These are phyloP conservation scores for Halocaridina rubra DNA, from an alignment of 2,888 invertebrate genomes.

Conservation along the genomic window DNA sequence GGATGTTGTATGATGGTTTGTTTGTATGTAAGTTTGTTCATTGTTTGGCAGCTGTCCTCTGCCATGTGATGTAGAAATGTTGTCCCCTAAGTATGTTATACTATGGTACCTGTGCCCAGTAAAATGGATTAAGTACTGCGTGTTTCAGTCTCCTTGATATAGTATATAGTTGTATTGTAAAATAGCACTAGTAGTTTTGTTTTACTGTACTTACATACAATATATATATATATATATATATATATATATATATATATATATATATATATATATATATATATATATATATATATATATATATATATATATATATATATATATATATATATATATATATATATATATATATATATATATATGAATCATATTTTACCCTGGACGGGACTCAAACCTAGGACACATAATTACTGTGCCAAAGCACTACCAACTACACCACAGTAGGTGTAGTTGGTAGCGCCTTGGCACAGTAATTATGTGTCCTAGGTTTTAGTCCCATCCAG, in stretches of 20 bases:
- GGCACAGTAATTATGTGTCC: no score
- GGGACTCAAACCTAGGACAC: no score
- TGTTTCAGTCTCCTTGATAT: neutral
- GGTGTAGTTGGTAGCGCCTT: no score
- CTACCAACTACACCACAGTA: no score
- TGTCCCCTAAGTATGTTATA: constrained; percentile 47
- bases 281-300: neutral
- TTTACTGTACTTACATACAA: neutral
- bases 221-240: neutral
- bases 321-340: neutral
- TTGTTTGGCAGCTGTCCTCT: constrained; percentile 35
- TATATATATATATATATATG: no score
- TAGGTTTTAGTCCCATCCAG: no score
- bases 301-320: neutral
- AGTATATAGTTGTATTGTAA: no score
- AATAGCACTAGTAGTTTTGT: neutral
- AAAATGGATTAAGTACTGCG: constrained; percentile 41
- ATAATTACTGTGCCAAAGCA: no score
- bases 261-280: neutral
- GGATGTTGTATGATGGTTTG: constrained; percentile 43
- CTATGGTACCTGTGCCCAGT: constrained; percentile 53
- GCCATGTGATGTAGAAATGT: constrained; percentile 43
- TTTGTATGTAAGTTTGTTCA: constrained; percentile 47
- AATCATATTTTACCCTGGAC: no score
- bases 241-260: neutral